Conservation (phyloP, 2,797 vertebrate species). For the Vipera ursinii region DNA sequence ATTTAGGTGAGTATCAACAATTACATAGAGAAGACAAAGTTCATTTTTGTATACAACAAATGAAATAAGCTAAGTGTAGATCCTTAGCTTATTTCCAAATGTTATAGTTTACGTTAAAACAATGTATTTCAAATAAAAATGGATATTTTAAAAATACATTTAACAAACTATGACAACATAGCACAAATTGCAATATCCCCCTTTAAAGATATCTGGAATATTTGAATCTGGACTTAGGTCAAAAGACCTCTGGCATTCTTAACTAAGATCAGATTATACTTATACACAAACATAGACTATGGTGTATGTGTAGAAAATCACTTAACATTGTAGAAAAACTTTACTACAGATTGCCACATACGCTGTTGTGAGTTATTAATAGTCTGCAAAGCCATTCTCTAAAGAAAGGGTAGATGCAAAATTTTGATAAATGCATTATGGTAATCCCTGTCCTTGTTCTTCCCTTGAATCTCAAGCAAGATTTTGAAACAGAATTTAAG, state of each 20-base stretch:
- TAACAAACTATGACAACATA: slow-evolving; percentile 39
- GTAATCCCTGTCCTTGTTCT: slow-evolving; percentile 51
- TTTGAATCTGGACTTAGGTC: not conserved
- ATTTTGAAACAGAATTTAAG: slow-evolving; percentile 34
- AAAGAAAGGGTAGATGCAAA: slow-evolving; percentile 64
- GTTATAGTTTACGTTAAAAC: slow-evolving; percentile 19
- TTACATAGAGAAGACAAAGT: slow-evolving; percentile 29
- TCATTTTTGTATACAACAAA: slow-evolving; percentile 33
- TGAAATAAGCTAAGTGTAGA: not conserved
- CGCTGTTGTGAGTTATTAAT: slow-evolving; percentile 16
- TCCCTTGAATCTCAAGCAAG: slow-evolving; percentile 53
- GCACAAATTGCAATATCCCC: slow-evolving; percentile 18
- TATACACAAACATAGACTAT: not conserved
- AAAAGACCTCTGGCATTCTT: slow-evolving; percentile 24
- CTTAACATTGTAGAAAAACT: slow-evolving; percentile 28
- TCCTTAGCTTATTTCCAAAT: slow-evolving; percentile 31
- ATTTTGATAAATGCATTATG: slow-evolving; percentile 24
- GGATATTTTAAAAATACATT: slow-evolving; percentile 42
- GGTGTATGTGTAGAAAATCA: not conserved
- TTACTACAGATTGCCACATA: slow-evolving; percentile 20
- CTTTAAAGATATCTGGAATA: slow-evolving; percentile 16
- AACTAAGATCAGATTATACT: slow-evolving; percentile 10
- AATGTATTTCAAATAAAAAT: slow-evolving; percentile 43
- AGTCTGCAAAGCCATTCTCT: slow-evolving; percentile 40
- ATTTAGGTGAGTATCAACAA: not conserved